These are phyloP conservation scores for Idaea biselata DNA, from an alignment of 2,888 invertebrate species.

Conservation along the genomic window DNA sequence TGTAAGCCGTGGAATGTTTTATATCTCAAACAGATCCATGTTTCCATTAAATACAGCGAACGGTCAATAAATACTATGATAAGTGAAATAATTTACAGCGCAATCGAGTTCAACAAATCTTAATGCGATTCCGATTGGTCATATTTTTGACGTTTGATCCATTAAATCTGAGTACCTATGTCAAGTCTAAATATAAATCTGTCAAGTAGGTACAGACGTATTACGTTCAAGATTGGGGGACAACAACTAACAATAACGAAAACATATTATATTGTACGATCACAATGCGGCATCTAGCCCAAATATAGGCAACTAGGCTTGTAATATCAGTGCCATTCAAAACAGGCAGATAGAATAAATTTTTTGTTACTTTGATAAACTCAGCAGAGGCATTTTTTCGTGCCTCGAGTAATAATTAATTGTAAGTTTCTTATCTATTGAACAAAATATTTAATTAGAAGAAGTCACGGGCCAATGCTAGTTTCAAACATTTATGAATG, in stretches of 20 bases:
- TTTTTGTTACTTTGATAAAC: no score
- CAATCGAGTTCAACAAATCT: conserved; percentile 17
- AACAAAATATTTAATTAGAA: neutral
- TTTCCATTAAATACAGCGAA: conserved; percentile 33
- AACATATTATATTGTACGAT: no score
- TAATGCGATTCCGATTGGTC: conserved; percentile 23
- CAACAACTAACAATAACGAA: neutral
- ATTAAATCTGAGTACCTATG: neutral
- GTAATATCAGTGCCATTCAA: no score
- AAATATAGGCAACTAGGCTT: no score
- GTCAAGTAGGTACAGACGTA: neutral
- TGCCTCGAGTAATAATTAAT: no score
- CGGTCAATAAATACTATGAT: conserved; percentile 33
- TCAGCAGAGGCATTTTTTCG: no score
- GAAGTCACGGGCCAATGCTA: neutral
- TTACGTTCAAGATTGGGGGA: neutral
- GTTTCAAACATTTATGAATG: neutral
- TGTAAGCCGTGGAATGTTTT: conserved; percentile 28
- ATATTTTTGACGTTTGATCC: conserved; percentile 13
- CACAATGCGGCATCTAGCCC: no score
- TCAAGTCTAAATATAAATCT: neutral
- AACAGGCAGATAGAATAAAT: no score
- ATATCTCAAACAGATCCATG: conserved; percentile 24
- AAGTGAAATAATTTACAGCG: conserved; percentile 21
- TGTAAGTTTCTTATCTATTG: no score